A percentile compares a stretch with the other conserved stretches of the same genome.
Conservation (phyloP, 2,797 vertebrate genomes). For the Sus cebifrons region DNA sequence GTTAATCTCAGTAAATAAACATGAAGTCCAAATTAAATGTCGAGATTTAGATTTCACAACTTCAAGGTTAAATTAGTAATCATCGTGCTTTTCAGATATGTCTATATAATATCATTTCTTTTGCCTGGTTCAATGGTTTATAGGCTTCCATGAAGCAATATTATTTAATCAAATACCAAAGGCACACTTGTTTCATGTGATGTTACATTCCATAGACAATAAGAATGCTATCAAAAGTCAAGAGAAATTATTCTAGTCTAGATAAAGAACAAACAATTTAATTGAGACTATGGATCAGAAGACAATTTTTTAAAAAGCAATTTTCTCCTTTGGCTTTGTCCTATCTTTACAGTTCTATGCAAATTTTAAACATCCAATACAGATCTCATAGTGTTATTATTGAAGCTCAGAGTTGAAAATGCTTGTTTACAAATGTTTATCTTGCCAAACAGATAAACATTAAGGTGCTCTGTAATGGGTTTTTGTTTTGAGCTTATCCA, state of each 20-base stretch:
- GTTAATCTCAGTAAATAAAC: conserved; percentile 35
- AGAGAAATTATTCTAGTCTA: conserved; percentile 41
- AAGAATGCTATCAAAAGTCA: conserved; percentile 60
- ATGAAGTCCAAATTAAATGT: conserved; percentile 31
- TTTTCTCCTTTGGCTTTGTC: conserved; percentile 21
- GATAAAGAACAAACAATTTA: conserved; percentile 51
- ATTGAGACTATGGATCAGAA: conserved; percentile 62
- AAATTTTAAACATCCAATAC: conserved; percentile 69
- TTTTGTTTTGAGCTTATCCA: conserved; percentile 81
- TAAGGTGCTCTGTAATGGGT: conserved; percentile 72
- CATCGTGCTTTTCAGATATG: background rate
- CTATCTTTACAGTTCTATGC: conserved; percentile 43
- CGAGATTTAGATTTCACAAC: conserved; percentile 29
- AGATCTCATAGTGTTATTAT: conserved; percentile 60
- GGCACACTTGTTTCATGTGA: background rate
- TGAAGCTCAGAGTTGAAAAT: conserved; percentile 67
- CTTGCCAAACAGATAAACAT: conserved; percentile 77
- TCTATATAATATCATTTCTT: conserved; percentile 28
- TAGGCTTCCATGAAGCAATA: conserved; percentile 11
- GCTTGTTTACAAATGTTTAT: conserved; percentile 78
- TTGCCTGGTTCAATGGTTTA: conserved; percentile 8
- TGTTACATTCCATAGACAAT: background rate
- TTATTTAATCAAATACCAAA: conserved; percentile 51
- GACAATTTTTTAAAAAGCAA: conserved; percentile 31
- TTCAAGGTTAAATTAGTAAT: background rate